phyloP scores from a whole-genome alignment of 2,113 vertebrate genomes.

The Origma solitaria region DNA sequence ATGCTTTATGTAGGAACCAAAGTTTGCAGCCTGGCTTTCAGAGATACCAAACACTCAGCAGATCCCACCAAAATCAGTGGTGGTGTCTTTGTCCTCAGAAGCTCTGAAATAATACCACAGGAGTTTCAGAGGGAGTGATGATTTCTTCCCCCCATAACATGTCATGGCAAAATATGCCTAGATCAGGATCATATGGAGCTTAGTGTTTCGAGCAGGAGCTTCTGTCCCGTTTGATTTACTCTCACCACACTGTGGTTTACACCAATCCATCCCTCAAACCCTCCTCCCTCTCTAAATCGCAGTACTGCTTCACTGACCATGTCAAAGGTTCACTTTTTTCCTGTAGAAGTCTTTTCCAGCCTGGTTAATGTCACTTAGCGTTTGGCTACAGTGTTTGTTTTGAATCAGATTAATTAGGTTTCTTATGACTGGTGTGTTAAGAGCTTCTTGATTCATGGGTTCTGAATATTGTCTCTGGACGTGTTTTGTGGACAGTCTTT shows the following conservation, averaged over 20 bases:
- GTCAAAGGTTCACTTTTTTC: background rate
- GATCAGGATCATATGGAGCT: background rate
- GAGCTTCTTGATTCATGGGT: background rate
- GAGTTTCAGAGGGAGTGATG: background rate
- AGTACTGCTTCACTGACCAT: background rate
- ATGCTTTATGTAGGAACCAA: background rate
- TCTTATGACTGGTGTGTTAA: constrained; percentile 1
- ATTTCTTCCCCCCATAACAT: background rate
- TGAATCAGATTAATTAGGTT: constrained; percentile 33
- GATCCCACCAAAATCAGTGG: background rate
- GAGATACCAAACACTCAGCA: background rate
- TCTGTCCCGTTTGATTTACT: background rate
- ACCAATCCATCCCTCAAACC: background rate
- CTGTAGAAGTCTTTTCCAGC: background rate
- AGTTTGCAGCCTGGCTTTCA: background rate
- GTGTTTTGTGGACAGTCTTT: background rate
- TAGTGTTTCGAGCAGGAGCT: background rate
- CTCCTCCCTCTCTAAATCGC: background rate
- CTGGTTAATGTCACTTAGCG: background rate
- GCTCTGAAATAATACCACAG: background rate
- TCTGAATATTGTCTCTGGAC: background rate
- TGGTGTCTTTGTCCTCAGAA: background rate
- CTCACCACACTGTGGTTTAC: rapidly evolving
- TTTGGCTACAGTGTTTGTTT: constrained; percentile 7
- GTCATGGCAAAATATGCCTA: background rate